Percentiles rank a stretch among this genome's conserved stretches.
Evolutionary conservation across 1,140 invertebrate genomes (phyloP).

Genomic region (Drosophila guanche): DNA sequence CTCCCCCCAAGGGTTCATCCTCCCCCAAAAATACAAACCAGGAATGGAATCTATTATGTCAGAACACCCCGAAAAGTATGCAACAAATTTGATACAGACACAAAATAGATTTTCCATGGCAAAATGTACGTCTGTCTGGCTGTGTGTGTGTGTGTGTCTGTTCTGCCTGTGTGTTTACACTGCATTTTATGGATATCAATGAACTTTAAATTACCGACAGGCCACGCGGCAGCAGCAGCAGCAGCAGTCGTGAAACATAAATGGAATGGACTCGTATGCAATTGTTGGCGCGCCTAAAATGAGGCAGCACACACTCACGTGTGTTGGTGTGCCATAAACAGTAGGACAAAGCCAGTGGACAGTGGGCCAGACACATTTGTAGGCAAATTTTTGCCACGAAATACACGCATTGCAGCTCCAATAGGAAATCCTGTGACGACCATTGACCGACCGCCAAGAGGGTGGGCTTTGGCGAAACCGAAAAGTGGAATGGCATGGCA

Average conservation of each 20-base stretch:
- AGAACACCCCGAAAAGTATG: conserved; percentile 27
- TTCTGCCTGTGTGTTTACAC: conserved; percentile 15
- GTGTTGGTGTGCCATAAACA: conserved; percentile 52
- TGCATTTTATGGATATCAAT: conserved; percentile 80
- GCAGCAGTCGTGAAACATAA: conserved; percentile 56
- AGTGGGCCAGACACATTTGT: conserved; percentile 70
- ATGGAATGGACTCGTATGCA: conserved; percentile 53
- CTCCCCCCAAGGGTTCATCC: background rate
- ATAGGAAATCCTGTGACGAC: conserved; percentile 48
- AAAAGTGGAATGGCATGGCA: too few relatives aligned
- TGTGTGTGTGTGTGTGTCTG: conserved; percentile 1
- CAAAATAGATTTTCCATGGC: conserved; percentile 61
- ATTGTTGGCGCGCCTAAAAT: conserved; percentile 74
- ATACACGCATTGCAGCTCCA: conserved; percentile 58
- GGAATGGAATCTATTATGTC: conserved; percentile 48
- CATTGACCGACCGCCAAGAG: conserved; percentile 38
- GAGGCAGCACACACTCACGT: conserved; percentile 31
- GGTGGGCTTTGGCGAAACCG: conserved; percentile 1
- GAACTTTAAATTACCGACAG: conserved; percentile 75
- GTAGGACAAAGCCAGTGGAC: conserved; percentile 35
- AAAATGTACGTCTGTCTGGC: background rate
- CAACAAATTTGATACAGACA: conserved; percentile 69
- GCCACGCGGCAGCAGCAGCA: background rate
- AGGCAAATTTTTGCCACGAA: conserved; percentile 69
- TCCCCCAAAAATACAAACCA: conserved; percentile 5